Evolutionary conservation across 2,888 invertebrate genomes (phyloP).

Genomic region (Rhingia rostrata): DNA sequence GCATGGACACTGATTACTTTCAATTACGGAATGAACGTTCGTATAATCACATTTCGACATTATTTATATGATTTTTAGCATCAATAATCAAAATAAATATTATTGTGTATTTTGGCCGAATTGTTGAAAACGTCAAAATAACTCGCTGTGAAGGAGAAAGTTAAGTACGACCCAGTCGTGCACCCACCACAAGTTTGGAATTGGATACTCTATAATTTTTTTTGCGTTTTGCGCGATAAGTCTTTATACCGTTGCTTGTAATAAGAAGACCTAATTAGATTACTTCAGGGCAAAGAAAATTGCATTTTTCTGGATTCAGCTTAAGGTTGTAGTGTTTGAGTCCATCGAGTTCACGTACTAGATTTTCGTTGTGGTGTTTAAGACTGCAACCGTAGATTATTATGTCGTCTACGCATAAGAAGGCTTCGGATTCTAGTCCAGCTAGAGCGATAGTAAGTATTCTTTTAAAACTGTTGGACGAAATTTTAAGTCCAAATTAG

Average conservation of each 20-base stretch:
- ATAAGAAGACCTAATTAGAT: slow-evolving; percentile 71
- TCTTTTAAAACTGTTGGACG: slow-evolving; percentile 68
- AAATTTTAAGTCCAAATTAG: slow-evolving; percentile 69
- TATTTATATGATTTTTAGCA: too few species aligned
- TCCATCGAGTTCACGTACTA: slow-evolving; percentile 43
- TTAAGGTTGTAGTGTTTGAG: slow-evolving; percentile 59
- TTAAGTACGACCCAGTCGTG: too few species aligned
- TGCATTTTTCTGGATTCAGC: slow-evolving; percentile 59
- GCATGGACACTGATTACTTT: too few species aligned
- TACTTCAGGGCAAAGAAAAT: slow-evolving; percentile 66
- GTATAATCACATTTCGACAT: too few species aligned
- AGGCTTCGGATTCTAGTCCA: slow-evolving; percentile 56
- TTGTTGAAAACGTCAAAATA: too few species aligned
- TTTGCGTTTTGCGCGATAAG: slow-evolving; percentile 74
- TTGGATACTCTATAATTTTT: slow-evolving; percentile 72
- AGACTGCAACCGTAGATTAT: slow-evolving; percentile 68
- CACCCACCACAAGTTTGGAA: too few species aligned
- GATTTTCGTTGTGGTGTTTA: slow-evolving; percentile 64
- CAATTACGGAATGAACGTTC: too few species aligned
- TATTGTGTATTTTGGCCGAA: too few species aligned
- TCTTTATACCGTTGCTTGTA: slow-evolving; percentile 67
- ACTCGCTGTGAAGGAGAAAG: too few species aligned
- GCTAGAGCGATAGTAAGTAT: slow-evolving; percentile 68
- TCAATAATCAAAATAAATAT: too few species aligned
- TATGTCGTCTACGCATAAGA: slow-evolving; percentile 75